Evolutionary conservation across 1,140 invertebrate genomes (phyloP).

Genomic region (Apis dorsata): DNA sequence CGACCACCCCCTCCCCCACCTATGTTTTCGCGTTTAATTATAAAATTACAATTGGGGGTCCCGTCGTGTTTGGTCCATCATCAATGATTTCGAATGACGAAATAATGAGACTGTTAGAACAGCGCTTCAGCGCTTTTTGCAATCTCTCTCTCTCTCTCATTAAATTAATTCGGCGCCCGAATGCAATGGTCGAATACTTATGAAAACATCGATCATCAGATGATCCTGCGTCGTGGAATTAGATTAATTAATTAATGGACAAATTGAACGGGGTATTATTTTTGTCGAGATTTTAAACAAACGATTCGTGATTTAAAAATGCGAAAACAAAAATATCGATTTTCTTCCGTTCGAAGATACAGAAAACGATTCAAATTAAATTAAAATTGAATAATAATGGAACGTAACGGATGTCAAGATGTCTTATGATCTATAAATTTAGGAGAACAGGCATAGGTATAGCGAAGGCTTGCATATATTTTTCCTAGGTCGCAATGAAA

Average conservation of each 20-base stretch:
- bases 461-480: not conserved
- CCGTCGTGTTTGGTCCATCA: not conserved
- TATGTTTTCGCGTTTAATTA: constrained; percentile 21
- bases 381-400: no score
- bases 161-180: not conserved
- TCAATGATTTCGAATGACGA: constrained; percentile 27
- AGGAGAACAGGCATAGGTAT: not conserved
- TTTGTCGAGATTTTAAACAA: no score
- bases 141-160: not conserved
- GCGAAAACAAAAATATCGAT: no score
- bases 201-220: not conserved
- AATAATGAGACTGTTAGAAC: constrained; percentile 24
- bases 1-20: no score
- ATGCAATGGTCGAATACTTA: not conserved
- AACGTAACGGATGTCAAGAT: no score
- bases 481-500: not conserved
- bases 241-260: no score
- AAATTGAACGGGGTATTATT: no score
- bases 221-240: no score
- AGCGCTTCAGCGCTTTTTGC: not conserved
- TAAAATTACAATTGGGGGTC: constrained; percentile 12
- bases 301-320: not conserved
- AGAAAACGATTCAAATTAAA: no score
- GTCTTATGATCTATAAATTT: no score
- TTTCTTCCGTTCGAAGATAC: no score